Evolutionary conservation across 2,888 invertebrate genomes (phyloP).

Genomic region (Mactromeris polynyma): DNA sequence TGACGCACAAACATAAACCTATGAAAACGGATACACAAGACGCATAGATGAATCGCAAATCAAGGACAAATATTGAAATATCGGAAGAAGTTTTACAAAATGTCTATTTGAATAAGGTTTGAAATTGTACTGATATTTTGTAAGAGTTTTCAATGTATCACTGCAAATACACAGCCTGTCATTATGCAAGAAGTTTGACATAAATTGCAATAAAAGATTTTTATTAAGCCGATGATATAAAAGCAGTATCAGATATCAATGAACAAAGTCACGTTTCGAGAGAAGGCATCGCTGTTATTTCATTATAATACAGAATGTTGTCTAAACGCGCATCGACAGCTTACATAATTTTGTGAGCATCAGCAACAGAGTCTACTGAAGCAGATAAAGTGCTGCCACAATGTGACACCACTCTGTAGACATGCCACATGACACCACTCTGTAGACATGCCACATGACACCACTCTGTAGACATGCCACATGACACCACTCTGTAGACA

Average conservation of each 20-base stretch:
- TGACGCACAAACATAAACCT: neutral
- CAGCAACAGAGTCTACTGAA: too few relatives aligned
- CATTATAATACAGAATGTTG: too few relatives aligned
- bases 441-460: too few relatives aligned
- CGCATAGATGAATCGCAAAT: neutral
- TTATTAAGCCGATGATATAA: neutral
- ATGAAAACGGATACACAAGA: neutral
- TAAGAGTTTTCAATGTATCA: neutral
- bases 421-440: too few relatives aligned
- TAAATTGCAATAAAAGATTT: neutral
- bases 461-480: too few relatives aligned
- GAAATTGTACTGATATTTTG: neutral
- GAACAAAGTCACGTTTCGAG: neutral
- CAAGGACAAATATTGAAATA: neutral
- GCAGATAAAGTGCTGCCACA: too few relatives aligned
- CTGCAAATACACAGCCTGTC: neutral
- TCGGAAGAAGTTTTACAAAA: neutral
- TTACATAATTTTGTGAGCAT: too few relatives aligned
- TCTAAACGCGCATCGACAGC: too few relatives aligned
- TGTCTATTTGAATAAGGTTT: slow-evolving; percentile 6
- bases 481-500: too few relatives aligned
- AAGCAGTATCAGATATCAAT: neutral
- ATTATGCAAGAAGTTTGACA: neutral
- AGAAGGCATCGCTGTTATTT: neutral
- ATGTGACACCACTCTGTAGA: too few relatives aligned